phyloP scores from a whole-genome alignment of 92 coral and sea anemone species.

The Zoanthus gigantus region DNA sequence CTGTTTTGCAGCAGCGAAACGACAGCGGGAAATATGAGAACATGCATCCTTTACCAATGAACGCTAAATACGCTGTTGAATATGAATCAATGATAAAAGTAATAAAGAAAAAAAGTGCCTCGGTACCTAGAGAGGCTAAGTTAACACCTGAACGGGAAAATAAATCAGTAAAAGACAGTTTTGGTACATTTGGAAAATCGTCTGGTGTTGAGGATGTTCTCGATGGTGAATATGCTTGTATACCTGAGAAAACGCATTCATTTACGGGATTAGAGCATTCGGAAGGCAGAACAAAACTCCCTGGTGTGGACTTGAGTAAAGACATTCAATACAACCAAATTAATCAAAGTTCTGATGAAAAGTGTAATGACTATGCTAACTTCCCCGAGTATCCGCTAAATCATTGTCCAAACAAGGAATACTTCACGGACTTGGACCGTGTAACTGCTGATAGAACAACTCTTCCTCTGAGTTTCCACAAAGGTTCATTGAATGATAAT shows the following conservation, averaged over 20 bases:
- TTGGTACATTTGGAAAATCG: not conserved
- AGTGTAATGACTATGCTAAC: not conserved
- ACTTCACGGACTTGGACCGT: conserved; percentile 16
- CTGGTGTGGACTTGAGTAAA: conserved; percentile 6
- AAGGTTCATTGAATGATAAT: conserved; percentile 6
- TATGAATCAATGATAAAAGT: conserved; percentile 41
- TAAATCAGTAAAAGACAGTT: not conserved
- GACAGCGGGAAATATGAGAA: not conserved
- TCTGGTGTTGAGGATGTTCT: not conserved
- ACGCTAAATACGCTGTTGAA: conserved; percentile 23
- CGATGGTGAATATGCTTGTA: not conserved
- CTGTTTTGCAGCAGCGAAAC: not conserved
- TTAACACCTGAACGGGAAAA: not conserved
- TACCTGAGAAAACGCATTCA: not conserved
- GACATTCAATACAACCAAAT: not conserved
- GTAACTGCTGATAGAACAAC: not conserved
- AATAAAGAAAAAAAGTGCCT: conserved; percentile 46
- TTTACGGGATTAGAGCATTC: not conserved
- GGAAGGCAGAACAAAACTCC: conserved; percentile 15
- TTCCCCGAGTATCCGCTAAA: not conserved
- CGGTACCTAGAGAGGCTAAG: conserved; percentile 25
- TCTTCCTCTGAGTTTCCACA: not conserved
- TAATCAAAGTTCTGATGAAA: not conserved
- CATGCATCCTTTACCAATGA: conserved; percentile 9
- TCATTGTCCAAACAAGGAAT: not conserved